phyloP scores from a whole-genome alignment of 2,113 vertebrate genomes.

The Odocoileus virginianus region DNA sequence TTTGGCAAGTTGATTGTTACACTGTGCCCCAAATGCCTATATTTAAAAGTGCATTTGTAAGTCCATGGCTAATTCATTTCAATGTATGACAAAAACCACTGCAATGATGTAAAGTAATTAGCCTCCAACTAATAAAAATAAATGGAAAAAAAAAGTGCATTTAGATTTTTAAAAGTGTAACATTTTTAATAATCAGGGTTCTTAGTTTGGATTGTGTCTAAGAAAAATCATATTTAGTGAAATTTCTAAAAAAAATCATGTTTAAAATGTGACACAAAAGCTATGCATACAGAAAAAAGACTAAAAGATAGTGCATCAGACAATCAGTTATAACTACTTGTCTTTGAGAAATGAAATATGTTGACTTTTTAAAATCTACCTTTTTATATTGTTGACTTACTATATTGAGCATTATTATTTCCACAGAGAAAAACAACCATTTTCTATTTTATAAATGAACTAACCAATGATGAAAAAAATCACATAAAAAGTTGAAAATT shows the following conservation, averaged over 20 bases:
- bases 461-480: neutral
- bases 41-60: neutral
- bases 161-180: neutral
- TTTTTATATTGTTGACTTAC: neutral
- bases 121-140: no score
- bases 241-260: neutral
- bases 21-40: neutral
- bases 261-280: neutral
- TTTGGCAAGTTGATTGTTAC: neutral
- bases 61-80: no score
- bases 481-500: neutral
- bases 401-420: neutral
- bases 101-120: no score
- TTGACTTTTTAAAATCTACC: neutral
- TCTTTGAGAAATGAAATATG: neutral
- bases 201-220: neutral
- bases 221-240: neutral
- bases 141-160: neutral
- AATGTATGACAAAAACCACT: no score
- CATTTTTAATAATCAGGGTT: neutral
- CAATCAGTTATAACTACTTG: neutral
- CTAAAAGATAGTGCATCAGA: neutral
- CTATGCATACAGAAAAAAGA: neutral
- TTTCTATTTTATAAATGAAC: neutral
- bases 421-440: neutral